Conservation (phyloP, 2,797 vertebrate species). For the Oryzias dopingdopingensis region DNA sequence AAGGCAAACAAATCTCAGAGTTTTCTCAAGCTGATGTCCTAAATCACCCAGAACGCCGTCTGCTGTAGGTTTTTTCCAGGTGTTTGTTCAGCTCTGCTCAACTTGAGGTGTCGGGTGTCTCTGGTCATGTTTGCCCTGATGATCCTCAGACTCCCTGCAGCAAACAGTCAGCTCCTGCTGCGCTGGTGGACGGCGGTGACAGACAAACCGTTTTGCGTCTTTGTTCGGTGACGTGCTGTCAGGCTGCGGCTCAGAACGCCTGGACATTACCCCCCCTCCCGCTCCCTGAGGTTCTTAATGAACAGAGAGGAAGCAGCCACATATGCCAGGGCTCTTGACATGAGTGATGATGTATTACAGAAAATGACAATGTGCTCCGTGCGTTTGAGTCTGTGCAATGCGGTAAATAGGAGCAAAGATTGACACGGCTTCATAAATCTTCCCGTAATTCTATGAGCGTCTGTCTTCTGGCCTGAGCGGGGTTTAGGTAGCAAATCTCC, state of each 20-base stretch:
- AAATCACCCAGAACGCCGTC: constrained; percentile 31
- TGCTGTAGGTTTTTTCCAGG: not conserved
- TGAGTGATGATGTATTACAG: constrained; percentile 48
- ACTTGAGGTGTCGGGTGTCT: constrained; percentile 4
- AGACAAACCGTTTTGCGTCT: constrained; percentile 24
- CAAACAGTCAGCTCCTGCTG: constrained; percentile 32
- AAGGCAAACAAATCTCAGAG: constrained; percentile 17
- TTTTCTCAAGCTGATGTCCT: constrained; percentile 7
- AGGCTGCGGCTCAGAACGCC: not conserved
- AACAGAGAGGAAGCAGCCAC: constrained; percentile 34
- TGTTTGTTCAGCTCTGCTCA: constrained; percentile 39
- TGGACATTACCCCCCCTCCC: constrained; percentile 1
- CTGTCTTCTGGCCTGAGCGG: constrained; percentile 40
- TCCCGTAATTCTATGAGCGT: constrained; percentile 48
- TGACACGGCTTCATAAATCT: constrained; percentile 53
- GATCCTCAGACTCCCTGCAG: constrained; percentile 8
- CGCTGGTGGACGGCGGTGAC: constrained; percentile 10
- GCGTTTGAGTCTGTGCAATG: constrained; percentile 15
- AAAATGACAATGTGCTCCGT: constrained; percentile 26
- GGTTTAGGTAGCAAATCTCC: constrained; percentile 71
- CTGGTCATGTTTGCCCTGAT: constrained; percentile 27
- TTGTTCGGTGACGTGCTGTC: constrained; percentile 11
- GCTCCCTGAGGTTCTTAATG: constrained; percentile 45
- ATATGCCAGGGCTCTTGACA: constrained; percentile 48
- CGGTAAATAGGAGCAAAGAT: constrained; percentile 37